Conservation (phyloP, 2,888 invertebrate species). For the Tachina lurida region DNA sequence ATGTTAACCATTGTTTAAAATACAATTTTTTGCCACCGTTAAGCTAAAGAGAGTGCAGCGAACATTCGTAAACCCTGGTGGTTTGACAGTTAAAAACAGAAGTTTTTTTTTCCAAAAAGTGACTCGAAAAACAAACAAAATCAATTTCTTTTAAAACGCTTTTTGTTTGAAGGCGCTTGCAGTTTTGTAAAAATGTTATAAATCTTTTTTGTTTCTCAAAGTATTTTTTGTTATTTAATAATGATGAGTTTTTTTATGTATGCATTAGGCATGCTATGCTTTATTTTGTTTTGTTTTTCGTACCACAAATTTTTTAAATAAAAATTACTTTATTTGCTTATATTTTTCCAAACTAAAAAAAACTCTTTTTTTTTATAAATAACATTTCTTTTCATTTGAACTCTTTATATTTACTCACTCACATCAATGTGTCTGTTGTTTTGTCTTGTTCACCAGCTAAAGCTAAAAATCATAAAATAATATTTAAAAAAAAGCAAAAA, state of each 20-base stretch:
- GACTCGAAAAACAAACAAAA: constrained; percentile 28
- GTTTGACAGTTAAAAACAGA: constrained; percentile 67
- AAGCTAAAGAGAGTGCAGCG: constrained; percentile 38
- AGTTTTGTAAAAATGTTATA: constrained; percentile 69
- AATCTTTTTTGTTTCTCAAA: constrained; percentile 35
- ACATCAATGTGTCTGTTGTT: constrained; percentile 83
- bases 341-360: constrained; percentile 4
- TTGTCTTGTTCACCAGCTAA: constrained; percentile 81
- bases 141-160: constrained; percentile 38
- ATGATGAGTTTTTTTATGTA: constrained; percentile 36
- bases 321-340: constrained; percentile 15
- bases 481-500: constrained; percentile 16
- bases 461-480: constrained; percentile 32
- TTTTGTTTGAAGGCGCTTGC: constrained; percentile 75
- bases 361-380: constrained; percentile 25
- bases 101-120: constrained; percentile 31
- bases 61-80: constrained; percentile 60
- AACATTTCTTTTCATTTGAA: constrained; percentile 70
- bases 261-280: constrained; percentile 52
- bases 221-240: constrained; percentile 51
- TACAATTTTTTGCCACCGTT: constrained; percentile 62
- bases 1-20: constrained; percentile 70
- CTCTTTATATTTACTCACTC: constrained; percentile 78
- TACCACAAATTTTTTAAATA: constrained; percentile 20
- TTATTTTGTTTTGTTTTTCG: constrained; percentile 5